Base-by-base conservation (phyloP, 2,888 invertebrate genomes). In the Metacarcinus magister region DNA sequence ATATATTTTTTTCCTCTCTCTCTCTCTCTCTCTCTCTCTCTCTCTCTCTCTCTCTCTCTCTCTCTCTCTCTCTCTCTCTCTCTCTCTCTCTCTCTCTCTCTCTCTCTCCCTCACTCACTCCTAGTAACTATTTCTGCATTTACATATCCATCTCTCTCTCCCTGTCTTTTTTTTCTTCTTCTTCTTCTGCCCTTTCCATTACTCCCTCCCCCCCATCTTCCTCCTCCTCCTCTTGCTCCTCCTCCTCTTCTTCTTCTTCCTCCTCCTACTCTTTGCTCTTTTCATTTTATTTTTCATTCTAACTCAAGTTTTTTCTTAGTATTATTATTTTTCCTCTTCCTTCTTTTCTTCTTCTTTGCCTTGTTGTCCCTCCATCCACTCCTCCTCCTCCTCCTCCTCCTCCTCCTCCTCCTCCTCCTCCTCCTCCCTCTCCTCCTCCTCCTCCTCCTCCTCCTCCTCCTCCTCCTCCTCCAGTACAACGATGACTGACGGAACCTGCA, bases 351-450 rank as follows among this genome's bases (percentile, higher is more conserved):
- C 75, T 75, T 75, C 28, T 75, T 4, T 7, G n/a, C 28, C 75
- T 4, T 4, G 4, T 90, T 39, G 28, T 39, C 28, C 32, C 91
- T 67, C n/a, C 39, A 2, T 67, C 54, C 67, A 60, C 19, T 48
- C 67, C 54, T 16, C 67, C 19, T 23, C n/a, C 19, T 13, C 28
- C n/a, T 28, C 28, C 91, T 54, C 54, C 89, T 32, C n/a, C 95
- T 44, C 60, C 43, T 2, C 44, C 16, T 28, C 32, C 28, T 90
- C 23, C 54, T 32, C 28, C 43, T 44, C 32, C 90, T 90, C 90
- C 32, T 44, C 44, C 89, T 90, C 91, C 44, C 91, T 90, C 60
- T 90, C 90, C 44, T n/a, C 48, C 95, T 46, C 89, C 67, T 67
- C 67, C 67, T 67, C 67, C 0, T 67, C 5, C 67, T 67, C 23